Conservation (phyloP, 2,888 invertebrate genomes). For the Meganola albula region DNA sequence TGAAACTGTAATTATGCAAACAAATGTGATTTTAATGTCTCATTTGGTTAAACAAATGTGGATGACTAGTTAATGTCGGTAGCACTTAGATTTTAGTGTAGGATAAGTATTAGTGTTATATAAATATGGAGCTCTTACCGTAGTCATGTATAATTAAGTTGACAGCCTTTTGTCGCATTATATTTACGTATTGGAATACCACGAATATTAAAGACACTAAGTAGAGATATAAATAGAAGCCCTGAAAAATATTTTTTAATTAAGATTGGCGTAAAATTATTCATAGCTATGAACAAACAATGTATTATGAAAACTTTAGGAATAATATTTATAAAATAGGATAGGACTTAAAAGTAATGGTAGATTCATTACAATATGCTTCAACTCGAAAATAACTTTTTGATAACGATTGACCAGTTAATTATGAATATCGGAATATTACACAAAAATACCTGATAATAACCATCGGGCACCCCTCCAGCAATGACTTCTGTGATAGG, state of each 20-base stretch:
- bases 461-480: slow-evolving; percentile 83
- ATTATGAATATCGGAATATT: too few relatives aligned
- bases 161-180: slow-evolving; percentile 81
- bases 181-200: slow-evolving; percentile 82
- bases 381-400: too few relatives aligned
- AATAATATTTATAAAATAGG: too few relatives aligned
- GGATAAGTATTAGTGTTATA: slow-evolving; percentile 24
- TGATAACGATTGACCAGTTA: too few relatives aligned
- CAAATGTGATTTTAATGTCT: slow-evolving; percentile 75
- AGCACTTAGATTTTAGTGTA: slow-evolving; percentile 25
- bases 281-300: too few relatives aligned
- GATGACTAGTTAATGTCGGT: slow-evolving; percentile 51
- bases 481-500: slow-evolving; percentile 93
- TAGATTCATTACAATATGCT: too few relatives aligned
- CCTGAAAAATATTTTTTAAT: slow-evolving; percentile 79
- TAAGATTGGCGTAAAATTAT: too few relatives aligned
- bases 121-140: slow-evolving; percentile 44
- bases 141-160: slow-evolving; percentile 76
- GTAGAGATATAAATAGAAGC: slow-evolving; percentile 90
- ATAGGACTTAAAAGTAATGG: too few relatives aligned
- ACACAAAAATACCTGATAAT: slow-evolving; percentile 82
- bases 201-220: slow-evolving; percentile 86
- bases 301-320: too few relatives aligned
- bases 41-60: slow-evolving; percentile 73
- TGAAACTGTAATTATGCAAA: slow-evolving; percentile 70